Evolutionary conservation across 2,888 invertebrate species (phyloP).

Genomic region (Empis stercorea): DNA sequence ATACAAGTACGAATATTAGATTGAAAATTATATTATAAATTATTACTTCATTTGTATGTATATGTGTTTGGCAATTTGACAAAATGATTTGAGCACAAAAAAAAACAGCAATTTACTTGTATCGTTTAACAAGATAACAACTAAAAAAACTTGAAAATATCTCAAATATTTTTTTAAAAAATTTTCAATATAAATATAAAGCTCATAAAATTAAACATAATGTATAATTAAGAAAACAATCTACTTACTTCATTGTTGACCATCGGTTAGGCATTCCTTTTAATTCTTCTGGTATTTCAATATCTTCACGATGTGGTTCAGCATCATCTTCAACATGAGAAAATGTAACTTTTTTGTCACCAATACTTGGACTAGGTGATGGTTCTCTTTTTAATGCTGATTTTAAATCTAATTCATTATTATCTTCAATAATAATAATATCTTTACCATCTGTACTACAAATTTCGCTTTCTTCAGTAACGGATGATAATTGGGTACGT

Average conservation of each 20-base stretch:
- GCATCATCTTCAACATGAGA: slow-evolving; percentile 36
- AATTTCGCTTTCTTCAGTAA: slow-evolving; percentile 30
- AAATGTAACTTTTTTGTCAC: slow-evolving; percentile 40
- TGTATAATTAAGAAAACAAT: neutral
- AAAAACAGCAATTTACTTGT: too few relatives aligned
- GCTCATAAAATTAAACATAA: too few relatives aligned
- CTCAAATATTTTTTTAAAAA: too few relatives aligned
- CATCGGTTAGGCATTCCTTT: slow-evolving; percentile 23
- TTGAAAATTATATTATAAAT: too few relatives aligned
- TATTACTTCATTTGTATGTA: too few relatives aligned
- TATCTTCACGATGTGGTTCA: slow-evolving; percentile 31
- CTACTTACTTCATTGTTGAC: slow-evolving; percentile 39
- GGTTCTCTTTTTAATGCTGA: slow-evolving; percentile 34
- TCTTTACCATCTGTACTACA: slow-evolving; percentile 16
- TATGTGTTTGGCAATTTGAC: too few relatives aligned
- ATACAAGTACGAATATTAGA: too few relatives aligned
- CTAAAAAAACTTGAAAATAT: too few relatives aligned
- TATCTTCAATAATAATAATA: slow-evolving; percentile 9
- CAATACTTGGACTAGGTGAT: slow-evolving; percentile 30
- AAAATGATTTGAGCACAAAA: too few relatives aligned
- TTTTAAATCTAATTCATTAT: slow-evolving; percentile 22
- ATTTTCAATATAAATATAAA: too few relatives aligned
- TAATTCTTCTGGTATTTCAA: slow-evolving; percentile 31
- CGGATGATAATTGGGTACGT: slow-evolving; percentile 23
- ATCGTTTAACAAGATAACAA: too few relatives aligned